These are phyloP conservation scores for Pogonophryne albipinna DNA, from an alignment of 2,797 vertebrate genomes.

Conservation along the genomic window DNA sequence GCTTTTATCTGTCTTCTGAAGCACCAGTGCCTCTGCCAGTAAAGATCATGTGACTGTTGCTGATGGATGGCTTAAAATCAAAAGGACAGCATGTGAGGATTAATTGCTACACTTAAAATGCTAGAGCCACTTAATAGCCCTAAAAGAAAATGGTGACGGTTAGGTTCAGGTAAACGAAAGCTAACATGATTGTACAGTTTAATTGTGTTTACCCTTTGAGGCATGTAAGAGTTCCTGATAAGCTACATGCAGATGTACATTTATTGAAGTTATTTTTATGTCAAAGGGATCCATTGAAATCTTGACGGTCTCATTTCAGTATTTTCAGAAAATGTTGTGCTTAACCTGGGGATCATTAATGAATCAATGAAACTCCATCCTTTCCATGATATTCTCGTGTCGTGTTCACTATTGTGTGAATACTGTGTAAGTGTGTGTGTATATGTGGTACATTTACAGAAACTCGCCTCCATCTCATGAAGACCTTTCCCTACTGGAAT, in stretches of 20 bases:
- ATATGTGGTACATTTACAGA: constrained; percentile 11
- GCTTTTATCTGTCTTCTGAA: constrained; percentile 15
- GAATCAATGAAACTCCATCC: constrained; percentile 26
- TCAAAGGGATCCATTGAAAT: constrained; percentile 5
- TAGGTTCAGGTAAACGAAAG: constrained; percentile 39
- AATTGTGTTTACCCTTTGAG: constrained; percentile 13
- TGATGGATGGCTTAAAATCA: constrained; percentile 59
- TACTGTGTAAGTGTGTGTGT: constrained; percentile 8
- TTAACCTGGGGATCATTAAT: constrained; percentile 49
- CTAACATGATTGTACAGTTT: constrained; percentile 13
- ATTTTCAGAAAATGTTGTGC: constrained; percentile 65
- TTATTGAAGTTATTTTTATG: constrained; percentile 21
- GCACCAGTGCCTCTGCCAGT: constrained; percentile 26
- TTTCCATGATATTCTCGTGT: constrained; percentile 30
- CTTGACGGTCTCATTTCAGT: constrained; percentile 24
- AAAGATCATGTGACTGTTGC: constrained; percentile 42
- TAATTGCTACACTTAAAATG: constrained; percentile 47
- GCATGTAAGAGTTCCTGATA: constrained; percentile 24
- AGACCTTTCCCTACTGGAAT: constrained; percentile 39
- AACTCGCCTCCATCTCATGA: constrained; percentile 5
- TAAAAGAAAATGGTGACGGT: constrained; percentile 11
- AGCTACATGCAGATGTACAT: not conserved
- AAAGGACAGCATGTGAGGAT: constrained; percentile 44
- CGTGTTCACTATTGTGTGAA: constrained; percentile 15
- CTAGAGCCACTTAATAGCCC: constrained; percentile 30